These are phyloP conservation scores for Leptarthrus brevirostris DNA, from an alignment of 2,888 invertebrate genomes.

Conservation along the genomic window DNA sequence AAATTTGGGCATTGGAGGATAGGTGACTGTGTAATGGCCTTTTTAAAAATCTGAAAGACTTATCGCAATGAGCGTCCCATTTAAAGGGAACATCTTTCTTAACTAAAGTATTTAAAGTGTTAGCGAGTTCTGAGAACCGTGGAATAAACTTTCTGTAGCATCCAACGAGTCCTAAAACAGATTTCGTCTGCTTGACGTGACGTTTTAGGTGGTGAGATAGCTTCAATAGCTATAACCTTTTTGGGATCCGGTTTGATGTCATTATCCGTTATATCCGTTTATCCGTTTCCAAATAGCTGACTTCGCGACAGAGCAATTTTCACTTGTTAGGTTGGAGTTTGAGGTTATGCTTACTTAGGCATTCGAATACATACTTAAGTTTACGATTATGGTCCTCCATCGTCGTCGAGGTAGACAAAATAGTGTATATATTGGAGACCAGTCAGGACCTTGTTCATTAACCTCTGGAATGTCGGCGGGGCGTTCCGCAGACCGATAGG, in stretches of 20 bases:
- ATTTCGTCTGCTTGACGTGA: not conserved
- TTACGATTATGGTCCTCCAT: too few species aligned
- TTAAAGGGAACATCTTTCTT: not conserved
- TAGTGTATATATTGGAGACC: too few species aligned
- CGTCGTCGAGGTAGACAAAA: too few species aligned
- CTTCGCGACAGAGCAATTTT: not conserved
- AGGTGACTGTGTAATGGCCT: not conserved
- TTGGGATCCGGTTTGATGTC: constrained; percentile 11
- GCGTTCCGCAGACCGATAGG: not conserved
- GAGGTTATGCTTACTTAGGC: not conserved
- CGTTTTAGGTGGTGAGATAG: not conserved
- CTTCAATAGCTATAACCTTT: not conserved
- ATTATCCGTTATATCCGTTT: not conserved
- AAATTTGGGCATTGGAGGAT: constrained; percentile 57
- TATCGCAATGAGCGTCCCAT: not conserved
- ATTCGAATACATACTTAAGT: too few species aligned
- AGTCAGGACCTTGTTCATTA: not conserved
- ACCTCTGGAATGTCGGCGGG: not conserved
- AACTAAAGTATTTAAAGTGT: not conserved
- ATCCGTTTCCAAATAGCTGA: not conserved
- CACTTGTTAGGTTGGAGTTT: not conserved
- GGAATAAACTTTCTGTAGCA: not conserved
- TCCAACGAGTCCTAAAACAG: not conserved
- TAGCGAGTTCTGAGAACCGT: not conserved
- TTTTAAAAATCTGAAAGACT: constrained; percentile 43